Conservation (phyloP, 1,140 invertebrate genomes). For the Cydia splendana region DNA sequence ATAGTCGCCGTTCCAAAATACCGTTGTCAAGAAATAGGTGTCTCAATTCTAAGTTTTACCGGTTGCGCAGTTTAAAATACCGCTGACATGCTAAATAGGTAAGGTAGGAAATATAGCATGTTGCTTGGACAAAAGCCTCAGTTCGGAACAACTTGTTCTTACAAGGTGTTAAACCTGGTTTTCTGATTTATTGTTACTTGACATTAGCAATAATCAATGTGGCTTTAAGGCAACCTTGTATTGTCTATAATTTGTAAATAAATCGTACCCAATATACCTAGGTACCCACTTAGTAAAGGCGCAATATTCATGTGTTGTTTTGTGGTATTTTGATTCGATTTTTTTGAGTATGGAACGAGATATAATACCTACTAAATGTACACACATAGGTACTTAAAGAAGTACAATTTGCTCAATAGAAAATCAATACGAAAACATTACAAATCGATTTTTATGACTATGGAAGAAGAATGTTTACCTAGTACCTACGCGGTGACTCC, state of each 20-base stretch:
- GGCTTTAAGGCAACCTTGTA: constrained; percentile 47
- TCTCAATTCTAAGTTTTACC: constrained; percentile 45
- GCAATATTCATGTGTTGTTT: neutral
- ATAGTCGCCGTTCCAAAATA: constrained; percentile 36
- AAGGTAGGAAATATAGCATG: constrained; percentile 37
- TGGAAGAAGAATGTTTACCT: too few species aligned
- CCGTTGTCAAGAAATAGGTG: constrained; percentile 41
- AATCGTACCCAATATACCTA: constrained; percentile 15
- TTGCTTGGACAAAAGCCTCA: constrained; percentile 49
- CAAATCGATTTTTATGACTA: too few species aligned
- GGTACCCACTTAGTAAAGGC: neutral
- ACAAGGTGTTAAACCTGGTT: constrained; percentile 58
- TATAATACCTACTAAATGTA: too few species aligned
- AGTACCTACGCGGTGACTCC: too few species aligned
- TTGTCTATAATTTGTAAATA: constrained; percentile 43
- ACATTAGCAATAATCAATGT: constrained; percentile 55
- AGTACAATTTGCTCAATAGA: too few species aligned
- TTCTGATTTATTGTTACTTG: constrained; percentile 53
- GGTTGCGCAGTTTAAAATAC: constrained; percentile 47
- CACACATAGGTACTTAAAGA: too few species aligned
- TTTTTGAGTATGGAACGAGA: too few species aligned
- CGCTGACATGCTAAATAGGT: constrained; percentile 49
- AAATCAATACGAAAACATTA: too few species aligned
- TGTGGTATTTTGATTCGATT: too few species aligned
- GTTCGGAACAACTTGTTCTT: constrained; percentile 57